Evolutionary conservation across 2,797 vertebrate species (phyloP), one percentile per base, ranked within the genome.

Genomic region (Anas georgica): DNA sequence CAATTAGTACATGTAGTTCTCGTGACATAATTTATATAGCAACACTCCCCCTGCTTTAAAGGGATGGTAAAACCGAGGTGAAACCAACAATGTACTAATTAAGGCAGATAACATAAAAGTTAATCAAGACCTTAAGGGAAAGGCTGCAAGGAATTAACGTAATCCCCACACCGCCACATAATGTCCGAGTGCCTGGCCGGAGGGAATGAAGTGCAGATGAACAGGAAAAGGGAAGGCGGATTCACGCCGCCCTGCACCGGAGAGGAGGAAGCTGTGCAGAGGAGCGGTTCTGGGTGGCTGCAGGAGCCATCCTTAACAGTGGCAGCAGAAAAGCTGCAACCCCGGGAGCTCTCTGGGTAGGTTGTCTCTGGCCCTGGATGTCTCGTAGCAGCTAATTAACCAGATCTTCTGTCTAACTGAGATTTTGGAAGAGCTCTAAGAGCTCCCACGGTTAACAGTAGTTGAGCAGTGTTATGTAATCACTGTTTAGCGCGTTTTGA

Each of bases 401-500:
- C 23, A 75, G 50, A 79, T n/a, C 25, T 73, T 64, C 45, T 76
- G 59, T 33, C 12, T 82, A 62, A 84, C 12, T 6, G 39, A 86
- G 66, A 54, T 4, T 62, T 33, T n/a, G 46, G 31, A 92, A 66
- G 50, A 73, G 31, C 25, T 76, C 33, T 48, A 55, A 33, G 17
- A 78, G 13, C 7, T 88, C 23, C 64, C 35, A 45, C 0, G 17
- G 28, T 20, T 41, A 90, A 45, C 26, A 77, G 23, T 31, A 66
- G 28, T 37, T 74, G 50, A 77, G 48, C 2, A 28, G 9, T 46
- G 31, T 67, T 81, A 74, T 81, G 59, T 29, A 72, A 75, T 28
- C 43, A 10, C 43, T 2, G 1, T 70, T 56, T 25, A 77, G 67
- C 0, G 0, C 52, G 45, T 41, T 82, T 81, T 72, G 54, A 28